phyloP scores from a whole-genome alignment of 2,888 invertebrate species.

The Cataglyphis altisquamis region DNA sequence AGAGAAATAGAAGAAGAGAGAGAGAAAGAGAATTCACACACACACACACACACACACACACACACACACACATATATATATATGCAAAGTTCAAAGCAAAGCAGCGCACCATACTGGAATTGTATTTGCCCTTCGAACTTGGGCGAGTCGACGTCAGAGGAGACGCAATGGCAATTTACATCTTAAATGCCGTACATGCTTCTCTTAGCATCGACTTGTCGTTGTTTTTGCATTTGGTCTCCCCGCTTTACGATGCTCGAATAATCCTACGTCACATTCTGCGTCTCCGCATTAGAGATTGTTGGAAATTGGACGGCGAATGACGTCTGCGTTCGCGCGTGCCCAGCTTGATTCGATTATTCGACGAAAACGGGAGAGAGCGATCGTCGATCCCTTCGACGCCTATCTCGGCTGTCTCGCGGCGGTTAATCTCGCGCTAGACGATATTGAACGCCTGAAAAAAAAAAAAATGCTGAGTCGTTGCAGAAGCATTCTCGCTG shows the following conservation, averaged over 20 bases:
- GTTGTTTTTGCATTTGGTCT: constrained; percentile 25
- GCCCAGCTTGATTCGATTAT: background rate
- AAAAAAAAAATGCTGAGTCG: background rate
- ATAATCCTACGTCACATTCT: constrained; percentile 37
- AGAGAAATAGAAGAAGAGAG: background rate
- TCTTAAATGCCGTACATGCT: constrained; percentile 69
- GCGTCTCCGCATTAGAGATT: constrained; percentile 78
- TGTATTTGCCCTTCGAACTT: constrained; percentile 76
- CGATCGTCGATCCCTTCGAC: constrained; percentile 1
- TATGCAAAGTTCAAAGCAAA: constrained; percentile 5
- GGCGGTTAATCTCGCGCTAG: constrained; percentile 14
- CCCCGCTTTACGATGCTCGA: background rate
- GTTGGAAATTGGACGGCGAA: constrained; percentile 74
- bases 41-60: background rate
- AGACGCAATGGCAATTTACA: constrained; percentile 75
- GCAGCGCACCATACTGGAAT: constrained; percentile 53
- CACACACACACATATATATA: background rate
- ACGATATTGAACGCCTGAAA: background rate
- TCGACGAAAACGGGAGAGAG: constrained; percentile 1
- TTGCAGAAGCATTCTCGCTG: background rate
- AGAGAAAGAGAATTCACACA: background rate
- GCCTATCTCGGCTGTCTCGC: constrained; percentile 5
- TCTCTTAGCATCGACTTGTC: constrained; percentile 28
- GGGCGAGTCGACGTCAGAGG: constrained; percentile 56
- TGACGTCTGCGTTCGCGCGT: background rate